Evolutionary conservation across 92 coral and sea anemone genomes (phyloP), one percentile per base, ranked within the genome.

Genomic region (Galaxea fascicularis): DNA sequence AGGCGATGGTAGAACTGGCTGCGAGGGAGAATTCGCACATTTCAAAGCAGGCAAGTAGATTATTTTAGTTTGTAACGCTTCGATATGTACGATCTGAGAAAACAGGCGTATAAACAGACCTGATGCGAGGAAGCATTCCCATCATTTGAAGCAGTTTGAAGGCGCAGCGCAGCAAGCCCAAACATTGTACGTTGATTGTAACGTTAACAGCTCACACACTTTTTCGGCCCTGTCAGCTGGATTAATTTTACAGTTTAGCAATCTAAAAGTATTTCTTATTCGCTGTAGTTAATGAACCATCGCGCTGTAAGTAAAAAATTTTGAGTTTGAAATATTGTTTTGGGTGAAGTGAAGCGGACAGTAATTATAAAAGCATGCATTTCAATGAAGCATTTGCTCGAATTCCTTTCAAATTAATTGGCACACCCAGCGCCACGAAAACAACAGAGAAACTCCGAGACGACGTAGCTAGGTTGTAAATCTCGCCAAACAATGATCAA

Each of bases 401-500:
- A 41, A 58, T 82, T 82, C 84, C 65, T 47, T 31, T 8, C 56
- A 30, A 65, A 79, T 65, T 49, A 65, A 66, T 82, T 20, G 86
- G 51, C 86, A 53, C 86, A 82, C 86, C 78, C 86, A 60, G 58
- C 47, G 4, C 17, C 65, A 54, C 45, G 25, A 54, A 52, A 24
- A 66, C 49, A 13, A 64, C 11, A 65, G 29, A 57, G 65, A 45
- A 79, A 9, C 41, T 66, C 24, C 20, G 46, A 31, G 17, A 28
- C 60, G 24, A 71, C 51, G 51, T 29, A 45, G 4, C 10, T 10
- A n/a, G 18, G 11, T 29, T 45, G 1, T 17, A 12, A 47, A 47
- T 15, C 44, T 74, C 27, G 46, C 1, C 2, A 26, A 58, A 87
- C 65, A 47, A 96, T 94, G 98, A 96, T 96, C 65, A 94, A 94